These are phyloP conservation scores for Tubulanus polymorphus DNA, from an alignment of 2,888 invertebrate genomes.

Conservation along the genomic window DNA sequence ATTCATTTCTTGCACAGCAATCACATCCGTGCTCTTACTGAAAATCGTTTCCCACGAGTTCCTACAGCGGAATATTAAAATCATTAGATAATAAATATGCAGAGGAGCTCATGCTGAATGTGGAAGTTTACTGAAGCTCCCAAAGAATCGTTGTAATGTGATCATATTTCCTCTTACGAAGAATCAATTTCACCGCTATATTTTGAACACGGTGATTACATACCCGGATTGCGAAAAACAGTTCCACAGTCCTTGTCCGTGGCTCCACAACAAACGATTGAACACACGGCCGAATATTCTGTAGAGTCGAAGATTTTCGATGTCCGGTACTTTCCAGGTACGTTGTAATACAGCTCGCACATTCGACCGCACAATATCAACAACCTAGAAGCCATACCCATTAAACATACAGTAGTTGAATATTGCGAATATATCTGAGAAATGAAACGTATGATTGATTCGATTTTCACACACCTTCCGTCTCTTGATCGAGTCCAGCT, in stretches of 20 bases:
- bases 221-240: slow-evolving; percentile 43
- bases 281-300: slow-evolving; percentile 49
- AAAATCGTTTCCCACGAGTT: slow-evolving; percentile 52
- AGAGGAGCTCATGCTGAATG: too few relatives aligned
- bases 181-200: too few relatives aligned
- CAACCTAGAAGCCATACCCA: slow-evolving; percentile 32
- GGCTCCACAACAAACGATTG: slow-evolving; percentile 50
- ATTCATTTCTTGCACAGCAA: slow-evolving; percentile 41
- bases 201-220: too few relatives aligned
- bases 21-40: slow-evolving; percentile 45
- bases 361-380: slow-evolving; percentile 51
- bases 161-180: neutral
- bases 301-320: slow-evolving; percentile 43
- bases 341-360: slow-evolving; percentile 46
- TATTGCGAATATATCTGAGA: neutral
- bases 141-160: slow-evolving; percentile 1
- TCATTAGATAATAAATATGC: neutral
- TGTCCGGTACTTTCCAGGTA: slow-evolving; percentile 41
- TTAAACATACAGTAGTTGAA: neutral
- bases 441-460: neutral
- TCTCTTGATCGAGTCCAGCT: slow-evolving; percentile 49
- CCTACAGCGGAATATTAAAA: slow-evolving; percentile 23
- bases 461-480: slow-evolving; percentile 47
- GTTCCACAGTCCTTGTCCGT: slow-evolving; percentile 53
- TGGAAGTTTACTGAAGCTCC: neutral